Base-by-base conservation (phyloP, 2,888 invertebrate species). In the Drosophila nigricruria region DNA sequence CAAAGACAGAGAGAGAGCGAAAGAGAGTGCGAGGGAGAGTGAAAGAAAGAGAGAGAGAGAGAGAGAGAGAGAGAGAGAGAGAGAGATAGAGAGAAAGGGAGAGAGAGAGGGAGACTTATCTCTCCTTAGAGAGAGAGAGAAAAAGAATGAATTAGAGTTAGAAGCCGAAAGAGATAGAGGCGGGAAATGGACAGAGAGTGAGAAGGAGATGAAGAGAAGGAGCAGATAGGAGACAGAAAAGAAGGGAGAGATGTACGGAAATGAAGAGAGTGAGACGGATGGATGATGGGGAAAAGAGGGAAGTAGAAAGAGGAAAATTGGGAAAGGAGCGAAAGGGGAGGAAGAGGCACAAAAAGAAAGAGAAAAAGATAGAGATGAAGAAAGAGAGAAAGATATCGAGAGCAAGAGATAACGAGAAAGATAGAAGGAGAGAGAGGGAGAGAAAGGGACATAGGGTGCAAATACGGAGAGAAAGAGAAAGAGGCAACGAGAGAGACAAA, bases 31-130 rank as follows among this genome's bases (percentile, higher is more conserved):
- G 5, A n/a, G 10, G n/a, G 14, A 27, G 4, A 9, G 23, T 2
- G 9, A 9, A 9, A 9, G 9, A 25, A 16, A 25, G 16, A 16
- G 25, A 25, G 16, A 25, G 16, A 16, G 6, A 16, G 1, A 8
- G 3, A 16, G 3, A 45, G 4, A 9, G 16, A 25, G 8, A n/a
- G 5, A 25, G 0, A 47, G 10, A 12, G 27, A 10, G 1, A n/a
- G 4, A 5, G 0, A 47, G 10, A 12, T 0, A 42, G 5, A 2
- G 10, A 10, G 2, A n/a, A 5, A n/a, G 5, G n/a, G 1, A 2
- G 9, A 45, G 0, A 25, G 45, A 45, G 9, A 1, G 3, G 16
- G 0, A 25, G 16, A 3, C n/a, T n/a, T n/a, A n/a, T n/a, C n/a
- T n/a, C n/a, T n/a, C n/a, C n/a, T n/a, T 8, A 43, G 2, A 8